Percentiles rank a stretch among this genome's conserved stretches.
phyloP scores from a whole-genome alignment of 2,797 vertebrate genomes.

The Setipinna tenuifilis region DNA sequence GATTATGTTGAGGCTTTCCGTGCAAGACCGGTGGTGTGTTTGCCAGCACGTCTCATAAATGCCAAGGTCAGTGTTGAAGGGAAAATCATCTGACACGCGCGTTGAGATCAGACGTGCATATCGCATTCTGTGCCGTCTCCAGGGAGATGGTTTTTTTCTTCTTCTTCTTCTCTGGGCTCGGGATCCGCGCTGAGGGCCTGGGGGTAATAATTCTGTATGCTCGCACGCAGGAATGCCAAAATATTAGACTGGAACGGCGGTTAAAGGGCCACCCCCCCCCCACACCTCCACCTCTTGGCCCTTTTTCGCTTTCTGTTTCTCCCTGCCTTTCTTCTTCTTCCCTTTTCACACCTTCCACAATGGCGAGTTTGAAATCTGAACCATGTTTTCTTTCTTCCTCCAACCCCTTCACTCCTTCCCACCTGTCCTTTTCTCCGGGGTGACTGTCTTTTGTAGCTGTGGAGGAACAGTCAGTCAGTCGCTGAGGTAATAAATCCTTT shows the following conservation, averaged over 20 bases:
- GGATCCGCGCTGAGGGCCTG: background rate
- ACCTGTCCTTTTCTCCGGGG: conserved; percentile 43
- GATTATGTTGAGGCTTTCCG: conserved; percentile 24
- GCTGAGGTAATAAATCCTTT: conserved; percentile 34
- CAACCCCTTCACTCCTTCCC: conserved; percentile 44
- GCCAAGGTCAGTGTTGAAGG: conserved; percentile 22
- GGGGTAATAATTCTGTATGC: background rate
- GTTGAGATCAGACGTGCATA: conserved; percentile 1
- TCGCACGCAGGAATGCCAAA: background rate
- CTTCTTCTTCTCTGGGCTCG: background rate
- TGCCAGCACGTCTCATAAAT: conserved; percentile 13
- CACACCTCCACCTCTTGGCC: conserved; percentile 26
- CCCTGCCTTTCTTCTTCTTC: background rate
- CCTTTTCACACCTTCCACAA: conserved; percentile 31
- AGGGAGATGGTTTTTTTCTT: background rate
- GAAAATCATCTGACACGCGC: conserved; percentile 6
- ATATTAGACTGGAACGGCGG: background rate
- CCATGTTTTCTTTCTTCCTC: conserved; percentile 53
- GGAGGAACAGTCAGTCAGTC: conserved; percentile 22
- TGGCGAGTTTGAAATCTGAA: conserved; percentile 49
- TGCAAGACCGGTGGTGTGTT: background rate
- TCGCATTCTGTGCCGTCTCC: background rate
- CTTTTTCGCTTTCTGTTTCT: conserved; percentile 29
- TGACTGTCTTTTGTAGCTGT: conserved; percentile 42
- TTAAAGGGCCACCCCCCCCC: conserved; percentile 29